phyloP scores from a whole-genome alignment of 2,113 vertebrate species.

The Vombatus ursinus region DNA sequence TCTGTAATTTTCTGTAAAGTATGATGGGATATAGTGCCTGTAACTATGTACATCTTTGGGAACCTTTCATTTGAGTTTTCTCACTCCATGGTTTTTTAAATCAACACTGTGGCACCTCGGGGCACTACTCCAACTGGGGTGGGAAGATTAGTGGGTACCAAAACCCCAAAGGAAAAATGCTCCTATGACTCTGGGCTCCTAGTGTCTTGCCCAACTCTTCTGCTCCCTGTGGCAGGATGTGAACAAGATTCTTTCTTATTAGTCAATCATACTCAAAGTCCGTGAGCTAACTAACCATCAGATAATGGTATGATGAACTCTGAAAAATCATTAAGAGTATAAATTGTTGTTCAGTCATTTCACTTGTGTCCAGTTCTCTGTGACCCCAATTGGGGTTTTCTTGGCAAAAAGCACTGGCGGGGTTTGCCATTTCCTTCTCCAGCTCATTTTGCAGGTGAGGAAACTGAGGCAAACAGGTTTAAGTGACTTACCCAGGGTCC shows the following conservation, averaged over 20 bases:
- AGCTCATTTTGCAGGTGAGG: background rate
- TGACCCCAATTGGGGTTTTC: background rate
- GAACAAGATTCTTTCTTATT: background rate
- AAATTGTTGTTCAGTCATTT: background rate
- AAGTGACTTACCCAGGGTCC: background rate
- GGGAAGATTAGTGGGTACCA: background rate
- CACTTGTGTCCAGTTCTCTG: background rate
- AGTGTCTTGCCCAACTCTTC: background rate
- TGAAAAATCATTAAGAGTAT: background rate
- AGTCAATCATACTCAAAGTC: background rate
- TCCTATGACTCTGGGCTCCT: background rate
- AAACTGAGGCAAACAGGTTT: background rate
- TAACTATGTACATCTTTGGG: background rate
- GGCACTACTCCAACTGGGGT: background rate
- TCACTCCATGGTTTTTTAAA: background rate
- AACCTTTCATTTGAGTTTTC: background rate
- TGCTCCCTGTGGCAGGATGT: background rate
- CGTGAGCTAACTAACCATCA: background rate
- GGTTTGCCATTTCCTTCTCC: background rate
- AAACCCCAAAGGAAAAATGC: background rate
- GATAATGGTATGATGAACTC: background rate
- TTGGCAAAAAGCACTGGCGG: background rate
- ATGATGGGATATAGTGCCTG: background rate
- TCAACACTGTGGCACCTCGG: background rate
- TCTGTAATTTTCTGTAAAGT: background rate